Percentiles rank a stretch among this genome's conserved stretches.
Evolutionary conservation across 2,797 vertebrate species (phyloP).

Genomic region (Acanthis flammea): DNA sequence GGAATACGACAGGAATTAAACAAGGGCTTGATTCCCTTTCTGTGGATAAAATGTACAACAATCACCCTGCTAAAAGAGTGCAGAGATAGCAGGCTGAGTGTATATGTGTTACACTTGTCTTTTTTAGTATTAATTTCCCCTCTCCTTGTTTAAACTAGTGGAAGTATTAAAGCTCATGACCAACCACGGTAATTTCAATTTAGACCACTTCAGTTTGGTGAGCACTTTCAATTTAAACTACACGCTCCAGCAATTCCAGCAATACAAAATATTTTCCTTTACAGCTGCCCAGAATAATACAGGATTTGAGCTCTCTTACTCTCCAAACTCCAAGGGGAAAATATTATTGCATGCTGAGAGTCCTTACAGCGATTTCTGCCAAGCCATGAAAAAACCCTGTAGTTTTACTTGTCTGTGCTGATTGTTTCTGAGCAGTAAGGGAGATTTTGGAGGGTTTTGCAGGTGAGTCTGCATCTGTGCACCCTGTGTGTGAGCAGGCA

Average conservation of each 20-base stretch:
- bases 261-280: constrained; percentile 45
- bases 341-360: constrained; percentile 25
- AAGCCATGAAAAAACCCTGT: not conserved
- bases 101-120: not conserved
- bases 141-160: not conserved
- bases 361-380: not conserved
- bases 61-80: not conserved
- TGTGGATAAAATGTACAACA: not conserved
- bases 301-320: constrained; percentile 34
- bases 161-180: not conserved
- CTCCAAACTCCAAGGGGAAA: constrained; percentile 48
- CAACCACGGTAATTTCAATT: not conserved
- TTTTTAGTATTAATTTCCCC: not conserved
- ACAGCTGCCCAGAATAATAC: constrained; percentile 40
- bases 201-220: not conserved
- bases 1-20: not conserved
- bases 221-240: constrained; percentile 33
- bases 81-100: not conserved
- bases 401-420: not conserved
- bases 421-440: not conserved
- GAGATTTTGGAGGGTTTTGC: not conserved
- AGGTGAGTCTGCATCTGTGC: not conserved
- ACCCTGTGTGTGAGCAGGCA: accelerated
- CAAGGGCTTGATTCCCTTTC: not conserved
- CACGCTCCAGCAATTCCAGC: not conserved